These are phyloP conservation scores for Heliconius sara DNA, from an alignment of 2,888 invertebrate species.

Conservation along the genomic window DNA sequence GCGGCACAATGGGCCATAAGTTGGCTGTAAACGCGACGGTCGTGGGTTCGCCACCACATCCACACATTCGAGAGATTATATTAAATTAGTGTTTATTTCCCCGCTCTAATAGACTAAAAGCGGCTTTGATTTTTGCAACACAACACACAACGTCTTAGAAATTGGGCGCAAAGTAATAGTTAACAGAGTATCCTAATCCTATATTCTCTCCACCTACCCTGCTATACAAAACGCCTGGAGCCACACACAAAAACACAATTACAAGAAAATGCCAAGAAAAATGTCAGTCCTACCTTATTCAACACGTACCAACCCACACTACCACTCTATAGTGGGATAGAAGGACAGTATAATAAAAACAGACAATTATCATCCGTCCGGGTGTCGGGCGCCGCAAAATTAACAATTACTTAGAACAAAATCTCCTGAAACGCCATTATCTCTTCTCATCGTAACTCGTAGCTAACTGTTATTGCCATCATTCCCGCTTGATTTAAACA, in stretches of 20 bases:
- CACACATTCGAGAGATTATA: too few species aligned
- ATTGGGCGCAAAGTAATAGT: too few species aligned
- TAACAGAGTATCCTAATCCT: not conserved
- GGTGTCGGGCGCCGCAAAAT: conserved; percentile 62
- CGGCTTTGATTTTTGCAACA: too few species aligned
- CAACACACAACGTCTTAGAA: too few species aligned
- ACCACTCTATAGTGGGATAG: not conserved
- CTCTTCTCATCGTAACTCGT: conserved; percentile 68
- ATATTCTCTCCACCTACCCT: not conserved
- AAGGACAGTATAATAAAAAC: conserved; percentile 58
- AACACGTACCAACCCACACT: conserved; percentile 17
- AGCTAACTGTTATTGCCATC: conserved; percentile 79
- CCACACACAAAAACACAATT: not conserved
- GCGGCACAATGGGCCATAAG: too few species aligned
- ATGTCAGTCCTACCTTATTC: conserved; percentile 22
- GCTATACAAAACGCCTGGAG: not conserved
- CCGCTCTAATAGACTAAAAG: too few species aligned
- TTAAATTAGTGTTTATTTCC: too few species aligned
- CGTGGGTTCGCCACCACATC: too few species aligned
- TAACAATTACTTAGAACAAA: conserved; percentile 77
- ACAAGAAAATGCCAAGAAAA: conserved; percentile 18
- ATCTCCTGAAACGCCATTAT: conserved; percentile 73
- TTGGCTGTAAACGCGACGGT: too few species aligned
- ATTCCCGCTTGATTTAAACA: conserved; percentile 80
- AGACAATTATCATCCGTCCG: conserved; percentile 66